Evolutionary conservation across 2,113 vertebrate genomes (phyloP).

Genomic region (Hypocryptadius cinnamomeus): DNA sequence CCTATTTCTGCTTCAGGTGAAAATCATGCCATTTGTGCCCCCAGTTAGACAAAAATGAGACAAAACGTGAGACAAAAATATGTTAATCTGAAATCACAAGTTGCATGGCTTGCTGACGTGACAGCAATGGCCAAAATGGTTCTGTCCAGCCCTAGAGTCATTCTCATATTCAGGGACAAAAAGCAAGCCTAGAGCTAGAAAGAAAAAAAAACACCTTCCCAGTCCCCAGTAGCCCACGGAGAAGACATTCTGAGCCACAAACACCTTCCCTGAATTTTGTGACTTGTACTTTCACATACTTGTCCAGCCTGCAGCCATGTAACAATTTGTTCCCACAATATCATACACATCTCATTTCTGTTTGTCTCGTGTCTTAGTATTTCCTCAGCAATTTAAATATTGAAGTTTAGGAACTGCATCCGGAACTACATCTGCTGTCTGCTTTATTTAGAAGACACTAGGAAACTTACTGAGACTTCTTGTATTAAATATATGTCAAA

Average conservation of each 20-base stretch:
- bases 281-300: background rate
- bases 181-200: background rate
- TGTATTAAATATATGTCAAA: background rate
- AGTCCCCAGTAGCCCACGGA: background rate
- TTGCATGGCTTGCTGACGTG: rapidly evolving
- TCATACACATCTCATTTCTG: background rate
- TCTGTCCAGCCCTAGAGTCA: background rate
- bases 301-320: background rate
- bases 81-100: background rate
- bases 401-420: background rate
- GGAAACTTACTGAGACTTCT: background rate
- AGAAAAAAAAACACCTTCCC: background rate
- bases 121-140: background rate
- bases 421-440: background rate
- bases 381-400: background rate
- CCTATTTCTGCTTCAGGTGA: background rate
- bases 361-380: background rate
- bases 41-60: background rate
- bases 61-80: background rate
- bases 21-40: background rate
- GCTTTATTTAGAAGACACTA: background rate
- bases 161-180: background rate
- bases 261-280: background rate
- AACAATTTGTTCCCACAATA: background rate
- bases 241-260: background rate